Percentiles rank a stretch among this genome's conserved stretches.
phyloP scores from a whole-genome alignment of 2,888 invertebrate species.

The Tineola bisselliella region DNA sequence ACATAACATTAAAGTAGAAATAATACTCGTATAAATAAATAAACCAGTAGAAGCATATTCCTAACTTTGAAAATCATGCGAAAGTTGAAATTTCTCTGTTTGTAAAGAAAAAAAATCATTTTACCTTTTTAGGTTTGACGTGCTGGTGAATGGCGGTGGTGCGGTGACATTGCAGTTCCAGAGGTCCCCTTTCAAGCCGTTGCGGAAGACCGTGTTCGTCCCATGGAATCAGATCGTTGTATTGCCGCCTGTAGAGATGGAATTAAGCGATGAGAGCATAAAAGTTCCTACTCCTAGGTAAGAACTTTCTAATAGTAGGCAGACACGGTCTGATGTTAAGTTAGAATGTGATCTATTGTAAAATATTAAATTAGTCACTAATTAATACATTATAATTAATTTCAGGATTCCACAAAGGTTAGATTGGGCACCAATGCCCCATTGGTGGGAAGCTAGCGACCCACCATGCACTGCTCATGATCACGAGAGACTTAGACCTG shows the following conservation, averaged over 20 bases:
- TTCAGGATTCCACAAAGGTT: slow-evolving; percentile 47
- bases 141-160: slow-evolving; percentile 98
- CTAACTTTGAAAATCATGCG: too few species aligned
- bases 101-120: background rate
- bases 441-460: slow-evolving; percentile 67
- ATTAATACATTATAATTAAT: too few species aligned
- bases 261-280: slow-evolving; percentile 77
- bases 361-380: too few species aligned
- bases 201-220: slow-evolving; percentile 90
- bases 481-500: slow-evolving; percentile 84
- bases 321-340: too few species aligned
- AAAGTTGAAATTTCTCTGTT: too few species aligned
- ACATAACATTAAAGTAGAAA: too few species aligned
- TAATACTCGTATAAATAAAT: too few species aligned
- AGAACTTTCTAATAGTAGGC: too few species aligned
- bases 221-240: slow-evolving; percentile 99
- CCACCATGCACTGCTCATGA: slow-evolving; percentile 83
- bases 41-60: too few species aligned
- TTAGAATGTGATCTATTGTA: too few species aligned
- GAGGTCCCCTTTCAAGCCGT: slow-evolving; percentile 90
- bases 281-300: slow-evolving; percentile 61
- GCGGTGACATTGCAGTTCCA: slow-evolving; percentile 97
- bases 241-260: slow-evolving; percentile 88
- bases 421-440: slow-evolving; percentile 62
- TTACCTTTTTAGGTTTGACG: slow-evolving; percentile 86